A percentile compares a stretch with the other conserved stretches of the same genome.
phyloP scores from a whole-genome alignment of 2,888 invertebrate species.

The Diplolepis rosae region DNA sequence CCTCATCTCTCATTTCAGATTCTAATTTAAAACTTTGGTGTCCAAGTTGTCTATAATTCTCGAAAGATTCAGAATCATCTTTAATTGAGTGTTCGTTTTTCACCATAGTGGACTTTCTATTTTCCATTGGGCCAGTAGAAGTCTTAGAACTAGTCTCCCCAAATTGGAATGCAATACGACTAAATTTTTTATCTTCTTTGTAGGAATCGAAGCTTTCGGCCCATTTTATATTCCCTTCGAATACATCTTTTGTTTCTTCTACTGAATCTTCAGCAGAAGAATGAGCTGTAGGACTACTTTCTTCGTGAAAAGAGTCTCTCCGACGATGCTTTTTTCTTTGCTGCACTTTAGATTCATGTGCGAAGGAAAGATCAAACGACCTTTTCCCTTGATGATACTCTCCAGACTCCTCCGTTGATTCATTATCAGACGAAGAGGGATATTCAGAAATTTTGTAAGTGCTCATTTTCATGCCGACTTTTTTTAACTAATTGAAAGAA shows the following conservation, averaged over 20 bases:
- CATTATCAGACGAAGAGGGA: constrained; percentile 8
- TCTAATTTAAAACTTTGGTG: not conserved
- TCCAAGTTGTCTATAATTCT: not conserved
- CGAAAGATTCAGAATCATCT: not conserved
- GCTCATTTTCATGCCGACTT: constrained; percentile 21
- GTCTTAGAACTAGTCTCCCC: constrained; percentile 3
- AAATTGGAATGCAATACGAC: not conserved
- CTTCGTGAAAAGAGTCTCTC: not conserved
- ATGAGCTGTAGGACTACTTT: not conserved
- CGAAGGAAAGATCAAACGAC: not conserved
- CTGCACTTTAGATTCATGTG: not conserved
- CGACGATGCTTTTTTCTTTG: not conserved
- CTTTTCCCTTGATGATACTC: constrained; percentile 10
- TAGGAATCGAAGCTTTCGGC: not conserved
- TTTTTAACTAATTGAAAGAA: not conserved
- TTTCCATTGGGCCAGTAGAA: not conserved
- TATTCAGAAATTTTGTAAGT: not conserved
- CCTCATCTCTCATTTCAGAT: not conserved
- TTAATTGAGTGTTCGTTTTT: not conserved
- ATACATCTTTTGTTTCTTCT: not conserved
- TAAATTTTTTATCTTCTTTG: not conserved
- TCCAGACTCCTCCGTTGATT: not conserved
- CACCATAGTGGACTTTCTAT: not conserved
- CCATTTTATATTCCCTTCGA: not conserved
- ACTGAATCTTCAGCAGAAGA: not conserved